Evolutionary conservation across 2,113 vertebrate genomes (phyloP).

Genomic region (Diglossa brunneiventris): DNA sequence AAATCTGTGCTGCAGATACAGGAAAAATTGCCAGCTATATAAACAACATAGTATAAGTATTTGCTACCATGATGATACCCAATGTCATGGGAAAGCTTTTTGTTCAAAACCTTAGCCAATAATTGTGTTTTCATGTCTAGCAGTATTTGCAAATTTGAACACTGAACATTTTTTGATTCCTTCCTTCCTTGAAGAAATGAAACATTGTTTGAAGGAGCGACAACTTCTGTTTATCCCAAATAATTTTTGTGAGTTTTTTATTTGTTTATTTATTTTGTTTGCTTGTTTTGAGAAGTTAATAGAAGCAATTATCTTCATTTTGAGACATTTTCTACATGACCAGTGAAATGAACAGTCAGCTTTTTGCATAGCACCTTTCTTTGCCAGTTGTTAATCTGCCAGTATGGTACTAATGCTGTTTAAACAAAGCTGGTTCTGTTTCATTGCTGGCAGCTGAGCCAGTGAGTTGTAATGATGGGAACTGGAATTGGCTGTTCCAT

Average conservation of each 20-base stretch:
- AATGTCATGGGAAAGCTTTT: background rate
- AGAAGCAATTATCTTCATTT: background rate
- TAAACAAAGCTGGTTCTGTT: background rate
- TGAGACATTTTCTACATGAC: background rate
- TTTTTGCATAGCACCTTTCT: background rate
- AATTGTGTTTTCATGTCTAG: background rate
- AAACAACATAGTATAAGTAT: background rate
- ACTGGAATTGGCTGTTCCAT: background rate
- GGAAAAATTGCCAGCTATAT: background rate
- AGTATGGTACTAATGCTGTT: background rate
- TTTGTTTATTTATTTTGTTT: background rate
- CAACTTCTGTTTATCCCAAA: background rate
- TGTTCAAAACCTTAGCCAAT: background rate
- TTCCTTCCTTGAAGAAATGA: background rate
- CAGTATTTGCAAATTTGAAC: background rate
- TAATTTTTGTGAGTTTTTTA: background rate
- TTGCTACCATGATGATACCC: background rate
- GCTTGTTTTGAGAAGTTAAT: fast-evolving
- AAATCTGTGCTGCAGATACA: background rate
- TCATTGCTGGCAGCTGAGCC: background rate
- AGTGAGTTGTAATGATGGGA: background rate
- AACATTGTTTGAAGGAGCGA: background rate
- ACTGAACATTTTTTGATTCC: background rate
- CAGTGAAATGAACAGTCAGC: background rate
- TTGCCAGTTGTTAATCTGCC: background rate